These are phyloP conservation scores for Lepus townsendii DNA, from an alignment of 2,797 vertebrate genomes.

Conservation along the genomic window DNA sequence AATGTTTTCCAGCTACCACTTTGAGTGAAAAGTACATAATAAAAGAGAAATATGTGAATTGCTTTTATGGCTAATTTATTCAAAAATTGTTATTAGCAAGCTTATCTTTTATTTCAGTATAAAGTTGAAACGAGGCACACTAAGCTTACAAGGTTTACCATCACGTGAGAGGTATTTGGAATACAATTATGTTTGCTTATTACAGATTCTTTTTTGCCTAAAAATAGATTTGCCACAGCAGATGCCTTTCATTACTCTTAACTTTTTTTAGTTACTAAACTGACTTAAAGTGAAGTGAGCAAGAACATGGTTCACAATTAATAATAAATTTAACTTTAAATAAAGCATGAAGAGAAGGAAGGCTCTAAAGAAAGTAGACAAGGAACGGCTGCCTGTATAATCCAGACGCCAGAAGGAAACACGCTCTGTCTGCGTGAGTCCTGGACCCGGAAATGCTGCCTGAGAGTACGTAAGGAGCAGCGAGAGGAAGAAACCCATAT, in stretches of 20 bases:
- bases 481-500: slow-evolving; percentile 31
- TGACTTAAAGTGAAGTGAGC: neutral
- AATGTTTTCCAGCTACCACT: slow-evolving; percentile 27
- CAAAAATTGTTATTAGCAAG: neutral
- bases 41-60: slow-evolving; percentile 23
- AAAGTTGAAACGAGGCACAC: neutral
- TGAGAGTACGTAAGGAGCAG: slow-evolving; percentile 13
- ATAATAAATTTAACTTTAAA: slow-evolving; percentile 29
- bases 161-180: neutral
- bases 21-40: neutral
- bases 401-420: neutral
- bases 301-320: neutral
- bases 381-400: slow-evolving; percentile 5
- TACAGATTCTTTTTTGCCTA: neutral
- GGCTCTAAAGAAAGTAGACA: neutral
- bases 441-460: neutral
- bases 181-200: neutral
- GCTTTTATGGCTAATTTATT: neutral
- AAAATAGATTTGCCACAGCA: neutral
- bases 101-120: slow-evolving; percentile 15
- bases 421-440: neutral
- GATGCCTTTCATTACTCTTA: neutral
- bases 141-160: neutral
- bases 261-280: slow-evolving; percentile 5
- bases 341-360: neutral